Conservation (phyloP, 1,140 invertebrate species). For the Bombyx mandarina region DNA sequence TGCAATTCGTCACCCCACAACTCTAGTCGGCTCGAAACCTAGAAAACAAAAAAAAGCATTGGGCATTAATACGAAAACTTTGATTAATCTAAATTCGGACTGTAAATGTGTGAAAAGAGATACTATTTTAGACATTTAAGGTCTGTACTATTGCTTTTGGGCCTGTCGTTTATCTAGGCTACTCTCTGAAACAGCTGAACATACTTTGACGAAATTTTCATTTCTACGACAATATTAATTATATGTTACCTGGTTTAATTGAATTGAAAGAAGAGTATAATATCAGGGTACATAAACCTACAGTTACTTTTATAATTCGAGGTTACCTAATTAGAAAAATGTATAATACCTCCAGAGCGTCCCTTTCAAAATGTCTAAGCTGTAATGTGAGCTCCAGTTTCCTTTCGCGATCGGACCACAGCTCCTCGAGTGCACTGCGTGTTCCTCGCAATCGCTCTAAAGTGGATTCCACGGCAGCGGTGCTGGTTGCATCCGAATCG, state of each 20-base stretch:
- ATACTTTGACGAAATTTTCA: no score
- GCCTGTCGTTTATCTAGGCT: no score
- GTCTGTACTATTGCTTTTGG: no score
- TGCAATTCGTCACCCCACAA: slow-evolving; percentile 94
- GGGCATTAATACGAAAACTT: background rate
- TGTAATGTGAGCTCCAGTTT: slow-evolving; percentile 93
- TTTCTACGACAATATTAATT: no score
- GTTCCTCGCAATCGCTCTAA: slow-evolving; percentile 89
- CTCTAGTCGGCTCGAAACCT: slow-evolving; percentile 91
- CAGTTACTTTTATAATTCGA: no score
- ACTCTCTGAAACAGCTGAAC: no score
- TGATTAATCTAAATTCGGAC: no score
- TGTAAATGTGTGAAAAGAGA: background rate
- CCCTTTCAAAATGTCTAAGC: slow-evolving; percentile 92
- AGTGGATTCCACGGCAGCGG: slow-evolving; percentile 88
- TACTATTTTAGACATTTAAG: no score
- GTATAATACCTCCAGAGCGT: slow-evolving; percentile 84
- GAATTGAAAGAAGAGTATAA: no score
- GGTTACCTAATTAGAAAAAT: no score
- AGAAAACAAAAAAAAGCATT: slow-evolving; percentile 1
- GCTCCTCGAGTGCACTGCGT: slow-evolving; percentile 90
- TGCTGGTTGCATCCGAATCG: slow-evolving; percentile 77
- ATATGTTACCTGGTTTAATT: no score
- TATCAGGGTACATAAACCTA: no score
- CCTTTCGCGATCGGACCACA: slow-evolving; percentile 91